Base-by-base conservation (phyloP, 1,140 invertebrate species). In the Zaprionus taronus region DNA sequence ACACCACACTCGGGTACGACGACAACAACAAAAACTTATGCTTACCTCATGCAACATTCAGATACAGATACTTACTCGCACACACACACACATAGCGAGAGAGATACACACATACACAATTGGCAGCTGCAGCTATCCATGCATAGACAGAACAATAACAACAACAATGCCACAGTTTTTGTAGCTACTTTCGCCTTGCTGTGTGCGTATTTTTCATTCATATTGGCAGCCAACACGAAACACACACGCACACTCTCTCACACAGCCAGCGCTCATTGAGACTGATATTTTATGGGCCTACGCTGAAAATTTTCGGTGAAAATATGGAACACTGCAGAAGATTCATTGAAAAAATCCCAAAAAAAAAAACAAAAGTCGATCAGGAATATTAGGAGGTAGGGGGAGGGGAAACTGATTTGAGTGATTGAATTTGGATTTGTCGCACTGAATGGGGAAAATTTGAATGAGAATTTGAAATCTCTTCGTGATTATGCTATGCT, bases 201-300 rank as follows among this genome's bases (percentile, higher is more conserved):
- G 72, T 80, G 77, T 86, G 83, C 80, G 83, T 86, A 86, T 75
- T 87, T 87, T 86, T 86, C 83, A 86, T 86, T 86, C 83, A 86
- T 86, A 75, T 83, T 83, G 80, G 72, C 67, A 81, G 83, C 77
- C 80, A 87, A 80, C 77, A 80, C 83, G 80, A 83, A 75, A 71
- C 73, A 71, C 70, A 47, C 41, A 17, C 41, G 11, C 41, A 47
- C 49, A 51, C 11, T 5, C 47, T 24, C n/a, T 24, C 31, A 17
- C 47, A 36, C 28, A 51, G 58, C 15, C 56, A 72, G 51, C 60
- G 34, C 69, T 71, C 69, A 70, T 53, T 70, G 60, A 71, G 67
- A 44, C 62, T 72, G 69, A 76, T 72, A 67, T 72, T 77, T 72
- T 77, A 72, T 72, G 69, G 62, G 55, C 62, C 38, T 65, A 7